Evolutionary conservation across 2,113 vertebrate genomes (phyloP).

Genomic region (Chamaea fasciata): DNA sequence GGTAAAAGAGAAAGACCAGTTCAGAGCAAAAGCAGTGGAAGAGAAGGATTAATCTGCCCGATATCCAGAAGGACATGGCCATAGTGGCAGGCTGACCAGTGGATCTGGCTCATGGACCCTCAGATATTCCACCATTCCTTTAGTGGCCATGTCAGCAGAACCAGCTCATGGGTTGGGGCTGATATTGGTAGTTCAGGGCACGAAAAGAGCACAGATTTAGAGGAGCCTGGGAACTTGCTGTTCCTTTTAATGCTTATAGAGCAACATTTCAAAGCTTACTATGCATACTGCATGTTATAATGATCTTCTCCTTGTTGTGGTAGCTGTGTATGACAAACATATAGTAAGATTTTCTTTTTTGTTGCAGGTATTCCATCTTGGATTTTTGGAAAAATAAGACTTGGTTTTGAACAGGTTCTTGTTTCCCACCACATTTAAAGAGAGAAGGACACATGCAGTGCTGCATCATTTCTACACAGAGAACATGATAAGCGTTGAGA

Average conservation of each 20-base stretch:
- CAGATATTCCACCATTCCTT: neutral
- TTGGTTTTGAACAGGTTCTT: neutral
- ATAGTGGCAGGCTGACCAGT: neutral
- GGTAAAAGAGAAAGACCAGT: neutral
- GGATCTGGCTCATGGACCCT: neutral
- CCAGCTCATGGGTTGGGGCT: neutral
- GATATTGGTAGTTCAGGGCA: neutral
- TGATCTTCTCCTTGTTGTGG: neutral
- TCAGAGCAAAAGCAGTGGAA: neutral
- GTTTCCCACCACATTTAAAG: neutral
- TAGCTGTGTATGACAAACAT: neutral
- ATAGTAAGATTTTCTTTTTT: neutral
- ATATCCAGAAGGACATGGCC: neutral
- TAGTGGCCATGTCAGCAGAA: neutral
- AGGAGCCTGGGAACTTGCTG: neutral
- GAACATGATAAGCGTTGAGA: neutral
- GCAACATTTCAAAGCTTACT: neutral
- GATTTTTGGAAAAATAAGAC: neutral
- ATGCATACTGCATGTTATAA: neutral
- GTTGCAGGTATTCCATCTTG: neutral
- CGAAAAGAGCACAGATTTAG: neutral
- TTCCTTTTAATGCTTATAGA: neutral
- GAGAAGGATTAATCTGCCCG: neutral
- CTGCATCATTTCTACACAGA: neutral
- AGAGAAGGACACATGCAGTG: neutral